Evolutionary conservation across 2,113 vertebrate species (phyloP).

Genomic region (Agapornis roseicollis): DNA sequence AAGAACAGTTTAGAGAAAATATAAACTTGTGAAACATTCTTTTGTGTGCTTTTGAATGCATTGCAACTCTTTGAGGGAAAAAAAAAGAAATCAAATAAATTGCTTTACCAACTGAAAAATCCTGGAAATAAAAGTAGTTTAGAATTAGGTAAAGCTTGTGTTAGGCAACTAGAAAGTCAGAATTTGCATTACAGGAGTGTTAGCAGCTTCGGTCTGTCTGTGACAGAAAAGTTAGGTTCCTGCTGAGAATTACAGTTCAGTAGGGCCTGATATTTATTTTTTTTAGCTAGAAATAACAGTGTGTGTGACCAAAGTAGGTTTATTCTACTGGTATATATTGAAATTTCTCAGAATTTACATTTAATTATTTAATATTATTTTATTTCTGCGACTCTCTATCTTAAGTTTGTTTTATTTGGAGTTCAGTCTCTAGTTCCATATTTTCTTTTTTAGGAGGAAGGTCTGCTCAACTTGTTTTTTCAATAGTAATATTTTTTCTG

Average conservation of each 20-base stretch:
- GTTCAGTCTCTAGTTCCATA: neutral
- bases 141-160: neutral
- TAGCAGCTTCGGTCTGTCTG: neutral
- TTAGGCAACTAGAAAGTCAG: neutral
- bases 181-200: neutral
- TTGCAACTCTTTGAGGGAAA: neutral
- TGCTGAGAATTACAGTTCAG: neutral
- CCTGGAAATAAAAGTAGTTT: neutral
- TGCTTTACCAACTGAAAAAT: neutral
- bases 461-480: neutral
- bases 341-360: conserved; percentile 43
- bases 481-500: neutral
- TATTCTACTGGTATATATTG: neutral
- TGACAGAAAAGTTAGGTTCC: neutral
- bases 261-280: conserved; percentile 33
- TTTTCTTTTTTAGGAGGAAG: neutral
- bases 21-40: neutral
- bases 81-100: neutral
- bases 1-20: neutral
- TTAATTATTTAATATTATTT: conserved; percentile 58
- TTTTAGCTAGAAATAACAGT: conserved; percentile 16
- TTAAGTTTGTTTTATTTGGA: conserved; percentile 51
- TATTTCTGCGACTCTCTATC: conserved; percentile 36
- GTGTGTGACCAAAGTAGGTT: neutral
- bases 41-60: neutral